phyloP scores from a whole-genome alignment of 2,888 invertebrate genomes.

The Tenodera sinensis region DNA sequence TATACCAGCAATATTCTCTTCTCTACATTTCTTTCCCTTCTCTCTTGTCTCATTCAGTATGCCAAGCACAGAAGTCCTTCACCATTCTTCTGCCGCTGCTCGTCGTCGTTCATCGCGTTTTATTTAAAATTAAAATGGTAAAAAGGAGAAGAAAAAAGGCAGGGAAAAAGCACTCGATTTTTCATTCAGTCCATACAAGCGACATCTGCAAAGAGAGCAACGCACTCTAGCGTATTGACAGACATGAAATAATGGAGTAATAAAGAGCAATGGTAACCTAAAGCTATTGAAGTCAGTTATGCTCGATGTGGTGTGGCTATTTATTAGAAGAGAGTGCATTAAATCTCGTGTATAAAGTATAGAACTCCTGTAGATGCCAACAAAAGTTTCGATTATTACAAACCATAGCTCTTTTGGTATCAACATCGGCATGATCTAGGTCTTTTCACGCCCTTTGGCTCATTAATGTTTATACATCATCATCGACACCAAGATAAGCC shows the following conservation, averaged over 20 bases:
- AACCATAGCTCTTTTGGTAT: too few species aligned
- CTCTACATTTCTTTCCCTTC: neutral
- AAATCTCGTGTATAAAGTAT: too few species aligned
- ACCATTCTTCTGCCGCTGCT: neutral
- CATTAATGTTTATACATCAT: too few species aligned
- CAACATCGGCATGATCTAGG: too few species aligned
- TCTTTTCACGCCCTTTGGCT: too few species aligned
- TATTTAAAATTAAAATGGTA: slow-evolving; percentile 25
- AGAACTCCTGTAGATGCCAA: too few species aligned
- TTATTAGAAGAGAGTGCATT: too few species aligned
- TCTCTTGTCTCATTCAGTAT: neutral
- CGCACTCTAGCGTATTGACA: neutral
- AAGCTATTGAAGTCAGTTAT: too few species aligned
- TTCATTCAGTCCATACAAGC: neutral
- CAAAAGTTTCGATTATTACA: too few species aligned
- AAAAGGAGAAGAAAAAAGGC: neutral
- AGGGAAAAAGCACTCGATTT: neutral
- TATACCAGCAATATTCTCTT: neutral
- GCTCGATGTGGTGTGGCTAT: too few species aligned
- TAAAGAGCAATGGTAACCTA: neutral
- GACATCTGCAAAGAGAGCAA: neutral
- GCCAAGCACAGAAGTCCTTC: neutral
- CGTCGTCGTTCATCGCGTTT: neutral
- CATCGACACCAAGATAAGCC: too few species aligned
- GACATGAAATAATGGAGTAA: neutral